Base-by-base conservation (phyloP, 2,113 vertebrate genomes). In the Apeltes quadracus region DNA sequence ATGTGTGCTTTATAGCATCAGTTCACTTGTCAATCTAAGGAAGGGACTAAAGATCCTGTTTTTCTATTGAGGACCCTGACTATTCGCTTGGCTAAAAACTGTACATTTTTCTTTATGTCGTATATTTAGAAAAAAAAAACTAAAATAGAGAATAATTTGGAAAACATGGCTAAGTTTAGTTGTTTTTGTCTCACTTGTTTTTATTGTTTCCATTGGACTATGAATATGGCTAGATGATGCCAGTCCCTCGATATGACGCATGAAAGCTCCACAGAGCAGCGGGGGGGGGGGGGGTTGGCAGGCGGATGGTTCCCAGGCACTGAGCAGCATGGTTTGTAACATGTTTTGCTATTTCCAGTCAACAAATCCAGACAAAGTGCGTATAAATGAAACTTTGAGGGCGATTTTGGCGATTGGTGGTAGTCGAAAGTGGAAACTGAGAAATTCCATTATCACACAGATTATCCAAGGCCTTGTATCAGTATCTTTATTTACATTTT, bases 231-330 rank as follows among this genome's bases (percentile, higher is more conserved):
- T 51, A 53, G 25, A 75, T 25, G 14, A 34, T 75, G 69, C 67
- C 86, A 79, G 54, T 48, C 29, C 29, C 59, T 78, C 22, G 18
- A 44, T 63, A 14, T 91, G 91, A 92, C 87, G 89, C 88, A 90
- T 68, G 39, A 43, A 18, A 78, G 61, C 58, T 58, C 32, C 58
- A 22, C 15, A 20, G 36, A 78, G n/a, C 76, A 55, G 64, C 18
- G 20, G 79, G 72, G 32, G 39, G 58, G 59, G 20, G 79, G 72
- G 32, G 39, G 58, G 59, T 69, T 82, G 87, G 81, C 79, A 83
- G 25, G 23, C 55, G 46, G 70, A 73, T 69, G 36, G 64, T 38
- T 84, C 51, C 77, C 75, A 71, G 58, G 73, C 74, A 82, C 72
- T 25, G 80, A 43, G 68, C 76, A 59, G 66, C 27, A 25, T 44